phyloP scores from a whole-genome alignment of 1,140 invertebrate species.

The Ceratosolen fusciceps region DNA sequence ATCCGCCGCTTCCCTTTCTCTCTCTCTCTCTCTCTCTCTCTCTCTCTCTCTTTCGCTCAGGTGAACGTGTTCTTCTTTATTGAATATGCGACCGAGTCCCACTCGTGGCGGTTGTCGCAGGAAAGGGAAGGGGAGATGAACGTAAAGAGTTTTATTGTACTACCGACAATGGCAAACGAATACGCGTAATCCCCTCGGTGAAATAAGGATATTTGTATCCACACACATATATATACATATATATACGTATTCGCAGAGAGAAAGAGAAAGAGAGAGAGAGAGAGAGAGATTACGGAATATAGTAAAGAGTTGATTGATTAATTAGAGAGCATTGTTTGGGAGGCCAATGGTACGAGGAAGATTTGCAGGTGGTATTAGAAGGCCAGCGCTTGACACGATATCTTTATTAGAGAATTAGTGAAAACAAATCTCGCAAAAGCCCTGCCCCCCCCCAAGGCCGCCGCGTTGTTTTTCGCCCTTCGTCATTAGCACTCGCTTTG shows the following conservation, averaged over 20 bases:
- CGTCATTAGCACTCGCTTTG: no score
- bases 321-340: slow-evolving; percentile 34
- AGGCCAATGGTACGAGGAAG: background rate
- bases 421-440: no score
- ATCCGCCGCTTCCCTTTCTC: no score
- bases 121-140: background rate
- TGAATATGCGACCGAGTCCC: slow-evolving; percentile 7
- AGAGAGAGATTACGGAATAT: no score
- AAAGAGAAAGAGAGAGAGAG: no score
- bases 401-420: no score
- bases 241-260: slow-evolving; percentile 22
- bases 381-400: no score
- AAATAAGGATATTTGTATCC: no score
- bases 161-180: slow-evolving; percentile 43
- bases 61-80: slow-evolving; percentile 36
- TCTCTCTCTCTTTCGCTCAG: background rate
- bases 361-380: no score
- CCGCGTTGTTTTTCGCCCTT: no score
- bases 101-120: slow-evolving; percentile 15
- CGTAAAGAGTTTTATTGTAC: slow-evolving; percentile 36
- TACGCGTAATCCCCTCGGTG: slow-evolving; percentile 44
- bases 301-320: slow-evolving; percentile 42
- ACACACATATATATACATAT: slow-evolving; percentile 42
- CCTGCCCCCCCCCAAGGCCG: no score
- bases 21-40: no score